Conservation (phyloP, 2,113 vertebrate genomes). For the Donacobius atricapilla region DNA sequence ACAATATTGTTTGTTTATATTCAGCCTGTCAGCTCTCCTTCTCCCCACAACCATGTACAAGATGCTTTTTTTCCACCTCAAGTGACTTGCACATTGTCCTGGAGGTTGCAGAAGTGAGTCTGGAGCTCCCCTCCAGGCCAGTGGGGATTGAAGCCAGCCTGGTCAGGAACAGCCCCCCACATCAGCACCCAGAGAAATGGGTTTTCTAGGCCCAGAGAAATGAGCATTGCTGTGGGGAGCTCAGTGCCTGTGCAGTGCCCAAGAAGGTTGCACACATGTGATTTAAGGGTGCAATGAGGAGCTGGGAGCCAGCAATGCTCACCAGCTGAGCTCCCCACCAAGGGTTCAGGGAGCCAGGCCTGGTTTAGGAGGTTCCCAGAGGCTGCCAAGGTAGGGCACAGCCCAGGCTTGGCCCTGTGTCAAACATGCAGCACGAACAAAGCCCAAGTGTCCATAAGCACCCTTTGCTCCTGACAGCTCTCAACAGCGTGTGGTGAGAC, state of each 20-base stretch:
- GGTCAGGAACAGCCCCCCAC: background rate
- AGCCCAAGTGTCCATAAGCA: background rate
- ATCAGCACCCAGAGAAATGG: background rate
- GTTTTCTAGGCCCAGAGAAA: background rate
- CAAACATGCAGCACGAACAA: background rate
- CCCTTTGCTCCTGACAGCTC: background rate
- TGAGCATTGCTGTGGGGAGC: background rate
- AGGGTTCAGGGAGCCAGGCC: background rate
- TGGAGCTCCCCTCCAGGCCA: background rate
- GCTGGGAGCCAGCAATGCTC: background rate
- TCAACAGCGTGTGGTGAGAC: background rate
- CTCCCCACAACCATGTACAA: background rate
- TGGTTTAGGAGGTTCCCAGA: background rate
- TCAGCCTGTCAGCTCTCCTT: background rate
- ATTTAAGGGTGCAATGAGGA: background rate
- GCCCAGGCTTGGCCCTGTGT: background rate
- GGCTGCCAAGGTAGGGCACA: background rate
- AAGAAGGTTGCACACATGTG: rapidly evolving
- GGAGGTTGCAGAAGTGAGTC: background rate
- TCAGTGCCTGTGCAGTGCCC: background rate
- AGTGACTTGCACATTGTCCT: background rate
- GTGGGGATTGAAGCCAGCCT: background rate
- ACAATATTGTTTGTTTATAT: background rate
- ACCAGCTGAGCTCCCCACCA: background rate
- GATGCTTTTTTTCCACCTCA: background rate